Percentiles rank a stretch among this genome's conserved stretches.
Conservation (phyloP, 2,888 invertebrate genomes). For the Torymus texanus region DNA sequence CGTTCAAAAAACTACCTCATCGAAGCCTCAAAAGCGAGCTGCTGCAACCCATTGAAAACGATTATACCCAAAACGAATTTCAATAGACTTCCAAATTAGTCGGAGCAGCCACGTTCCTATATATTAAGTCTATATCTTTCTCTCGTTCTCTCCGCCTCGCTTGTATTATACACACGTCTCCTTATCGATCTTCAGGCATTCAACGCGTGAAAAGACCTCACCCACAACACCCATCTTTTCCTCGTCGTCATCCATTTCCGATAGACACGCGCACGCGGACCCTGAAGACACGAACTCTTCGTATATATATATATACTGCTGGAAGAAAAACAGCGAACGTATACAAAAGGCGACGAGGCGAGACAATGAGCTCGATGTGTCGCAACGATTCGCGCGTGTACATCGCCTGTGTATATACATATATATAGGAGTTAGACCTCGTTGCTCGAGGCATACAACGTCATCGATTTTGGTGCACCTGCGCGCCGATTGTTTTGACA, state of each 20-base stretch:
- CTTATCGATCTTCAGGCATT: too few species aligned
- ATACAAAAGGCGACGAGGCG: neutral
- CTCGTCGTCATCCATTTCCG: constrained; percentile 39
- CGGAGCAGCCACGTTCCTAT: constrained; percentile 2
- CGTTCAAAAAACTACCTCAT: too few species aligned
- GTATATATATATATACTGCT: too few species aligned
- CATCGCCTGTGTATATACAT: too few species aligned
- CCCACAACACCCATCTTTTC: neutral
- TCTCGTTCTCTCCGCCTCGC: too few species aligned
- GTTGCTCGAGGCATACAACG: constrained; percentile 24
- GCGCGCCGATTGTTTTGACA: constrained; percentile 57
- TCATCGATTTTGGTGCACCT: constrained; percentile 55
- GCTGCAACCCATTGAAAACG: neutral
- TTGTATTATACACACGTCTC: too few species aligned
- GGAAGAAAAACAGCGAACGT: neutral
- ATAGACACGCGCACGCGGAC: neutral
- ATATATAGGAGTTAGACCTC: too few species aligned
- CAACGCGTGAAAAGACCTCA: too few species aligned
- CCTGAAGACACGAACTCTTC: neutral
- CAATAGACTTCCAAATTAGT: constrained; percentile 6
- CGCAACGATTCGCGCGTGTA: constrained; percentile 18
- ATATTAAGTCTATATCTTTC: neutral
- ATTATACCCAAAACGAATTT: constrained; percentile 5
- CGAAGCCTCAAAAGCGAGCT: neutral
- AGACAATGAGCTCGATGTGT: constrained; percentile 22